A percentile compares a stretch with the other conserved stretches of the same genome.
These are phyloP conservation scores for Toxotes lorentzi DNA, from an alignment of 2,797 vertebrate species.

Conservation along the genomic window DNA sequence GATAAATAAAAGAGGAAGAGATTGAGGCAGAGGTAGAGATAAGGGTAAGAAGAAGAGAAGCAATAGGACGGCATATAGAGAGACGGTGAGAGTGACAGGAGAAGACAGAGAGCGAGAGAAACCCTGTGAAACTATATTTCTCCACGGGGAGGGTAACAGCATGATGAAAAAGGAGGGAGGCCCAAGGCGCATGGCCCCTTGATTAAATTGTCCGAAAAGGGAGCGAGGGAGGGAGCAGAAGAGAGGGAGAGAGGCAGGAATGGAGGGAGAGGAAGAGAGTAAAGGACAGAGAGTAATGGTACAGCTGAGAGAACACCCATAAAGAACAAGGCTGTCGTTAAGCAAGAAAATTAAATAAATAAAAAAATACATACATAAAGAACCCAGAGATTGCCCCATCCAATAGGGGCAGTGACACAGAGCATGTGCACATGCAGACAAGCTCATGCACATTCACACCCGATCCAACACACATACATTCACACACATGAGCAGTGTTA, in stretches of 20 bases:
- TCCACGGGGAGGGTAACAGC: conserved; percentile 58
- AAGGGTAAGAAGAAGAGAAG: conserved; percentile 23
- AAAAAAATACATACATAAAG: conserved; percentile 36
- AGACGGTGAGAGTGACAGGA: conserved; percentile 13
- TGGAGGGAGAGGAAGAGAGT: conserved; percentile 13
- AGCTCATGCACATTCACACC: conserved; percentile 6
- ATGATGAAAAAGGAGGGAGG: conserved; percentile 72
- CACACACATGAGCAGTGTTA: conserved; percentile 25
- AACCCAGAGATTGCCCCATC: conserved; percentile 30
- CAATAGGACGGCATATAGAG: conserved; percentile 44
- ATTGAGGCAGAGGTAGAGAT: conserved; percentile 10
- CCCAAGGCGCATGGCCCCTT: conserved; percentile 52
- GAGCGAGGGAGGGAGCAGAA: conserved; percentile 26
- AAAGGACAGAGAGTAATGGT: conserved; percentile 76
- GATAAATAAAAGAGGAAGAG: conserved; percentile 29
- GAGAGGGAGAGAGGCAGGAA: conserved; percentile 1
- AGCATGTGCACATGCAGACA: conserved; percentile 11
- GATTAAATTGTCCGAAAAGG: conserved; percentile 79
- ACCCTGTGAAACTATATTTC: conserved; percentile 68
- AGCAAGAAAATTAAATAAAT: conserved; percentile 9
- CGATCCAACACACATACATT: conserved; percentile 1
- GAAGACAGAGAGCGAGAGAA: conserved; percentile 50
- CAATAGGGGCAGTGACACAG: conserved; percentile 35
- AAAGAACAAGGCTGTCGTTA: conserved; percentile 74
- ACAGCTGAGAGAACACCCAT: conserved; percentile 72